Conservation (phyloP, 64 coral and sea anemone species). For the Anthopleura sola region DNA sequence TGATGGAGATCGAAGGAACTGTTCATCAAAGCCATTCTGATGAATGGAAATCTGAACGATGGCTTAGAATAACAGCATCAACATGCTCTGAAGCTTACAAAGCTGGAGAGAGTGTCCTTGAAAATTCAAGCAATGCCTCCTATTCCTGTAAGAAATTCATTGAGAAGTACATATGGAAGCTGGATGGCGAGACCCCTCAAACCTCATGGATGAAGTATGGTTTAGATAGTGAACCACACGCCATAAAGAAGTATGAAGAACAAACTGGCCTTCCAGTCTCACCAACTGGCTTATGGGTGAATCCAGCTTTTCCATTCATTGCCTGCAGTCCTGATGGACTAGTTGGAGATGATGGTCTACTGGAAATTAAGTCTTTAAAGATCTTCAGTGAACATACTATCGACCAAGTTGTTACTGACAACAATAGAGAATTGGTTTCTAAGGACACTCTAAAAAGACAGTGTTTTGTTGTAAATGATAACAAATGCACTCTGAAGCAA, state of each 20-base stretch:
- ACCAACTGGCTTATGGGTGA: constrained; percentile 58
- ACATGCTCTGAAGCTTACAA: constrained; percentile 16
- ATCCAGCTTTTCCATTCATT: constrained; percentile 55
- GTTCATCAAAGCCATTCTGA: constrained; percentile 42
- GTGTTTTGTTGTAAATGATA: constrained; percentile 53
- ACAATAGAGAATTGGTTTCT: not conserved
- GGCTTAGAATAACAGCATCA: constrained; percentile 32
- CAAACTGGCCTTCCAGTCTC: constrained; percentile 32
- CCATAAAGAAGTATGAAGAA: constrained; percentile 44
- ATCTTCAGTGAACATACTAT: constrained; percentile 39
- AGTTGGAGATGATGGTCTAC: constrained; percentile 24
- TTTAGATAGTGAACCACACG: constrained; percentile 34
- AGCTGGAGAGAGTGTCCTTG: constrained; percentile 17
- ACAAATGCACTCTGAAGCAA: constrained; percentile 39
- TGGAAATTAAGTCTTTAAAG: constrained; percentile 58
- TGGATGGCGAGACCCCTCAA: constrained; percentile 15
- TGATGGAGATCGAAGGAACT: constrained; percentile 18
- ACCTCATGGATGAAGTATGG: constrained; percentile 41
- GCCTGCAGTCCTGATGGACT: constrained; percentile 48
- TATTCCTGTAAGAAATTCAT: constrained; percentile 22
- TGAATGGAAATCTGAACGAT: constrained; percentile 37
- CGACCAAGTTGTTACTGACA: constrained; percentile 23
- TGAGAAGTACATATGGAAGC: constrained; percentile 18
- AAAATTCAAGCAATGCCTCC: constrained; percentile 17
- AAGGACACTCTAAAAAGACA: constrained; percentile 53